phyloP scores from a whole-genome alignment of 2,888 invertebrate genomes.

The Leistus spinibarbis region DNA sequence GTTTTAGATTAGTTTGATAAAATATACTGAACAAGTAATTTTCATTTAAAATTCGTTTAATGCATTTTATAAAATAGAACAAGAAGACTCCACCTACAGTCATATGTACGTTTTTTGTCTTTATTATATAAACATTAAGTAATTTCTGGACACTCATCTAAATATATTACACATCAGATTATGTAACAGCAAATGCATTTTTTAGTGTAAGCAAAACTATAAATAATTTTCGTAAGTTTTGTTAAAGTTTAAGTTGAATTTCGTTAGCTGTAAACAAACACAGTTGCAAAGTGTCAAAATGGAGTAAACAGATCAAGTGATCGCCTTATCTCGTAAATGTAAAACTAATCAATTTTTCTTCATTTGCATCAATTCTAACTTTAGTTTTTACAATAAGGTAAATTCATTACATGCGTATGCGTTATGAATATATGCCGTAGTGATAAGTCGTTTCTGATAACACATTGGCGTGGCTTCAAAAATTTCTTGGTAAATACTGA shows the following conservation, averaged over 20 bases:
- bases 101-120: background rate
- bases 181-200: background rate
- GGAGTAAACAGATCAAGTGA: conserved; percentile 36
- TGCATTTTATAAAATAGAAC: background rate
- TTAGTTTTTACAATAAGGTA: background rate
- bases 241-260: background rate
- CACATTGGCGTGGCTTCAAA: conserved; percentile 32
- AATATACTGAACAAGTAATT: background rate
- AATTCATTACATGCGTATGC: background rate
- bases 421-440: background rate
- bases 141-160: background rate
- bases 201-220: background rate
- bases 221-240: background rate
- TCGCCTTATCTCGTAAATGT: background rate
- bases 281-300: conserved; percentile 31
- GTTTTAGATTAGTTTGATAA: background rate
- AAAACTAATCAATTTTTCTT: background rate
- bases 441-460: conserved; percentile 8
- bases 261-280: background rate
- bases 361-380: background rate
- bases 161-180: background rate
- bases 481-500: conserved; percentile 14
- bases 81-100: background rate
- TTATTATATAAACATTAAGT: background rate
- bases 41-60: background rate